Conservation (phyloP, 2,888 invertebrate species). For the Orthosia gracilis region DNA sequence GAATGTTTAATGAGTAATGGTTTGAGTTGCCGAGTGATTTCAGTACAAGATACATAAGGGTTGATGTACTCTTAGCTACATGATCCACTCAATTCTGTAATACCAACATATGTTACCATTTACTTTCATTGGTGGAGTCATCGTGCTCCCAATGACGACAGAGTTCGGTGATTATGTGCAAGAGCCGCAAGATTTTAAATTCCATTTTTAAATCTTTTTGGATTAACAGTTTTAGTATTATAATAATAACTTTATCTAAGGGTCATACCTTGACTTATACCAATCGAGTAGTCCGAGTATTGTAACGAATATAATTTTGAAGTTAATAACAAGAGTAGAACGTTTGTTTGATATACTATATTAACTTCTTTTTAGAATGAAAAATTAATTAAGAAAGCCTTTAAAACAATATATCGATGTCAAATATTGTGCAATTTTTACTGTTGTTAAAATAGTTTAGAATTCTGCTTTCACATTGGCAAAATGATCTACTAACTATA, state of each 20-base stretch:
- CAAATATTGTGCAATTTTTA: conserved; percentile 76
- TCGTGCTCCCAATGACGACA: background rate
- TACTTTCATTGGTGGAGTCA: background rate
- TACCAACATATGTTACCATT: conserved; percentile 12
- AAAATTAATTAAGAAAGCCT: conserved; percentile 53
- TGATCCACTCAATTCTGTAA: background rate
- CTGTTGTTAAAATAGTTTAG: conserved; percentile 71
- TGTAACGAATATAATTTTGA: conserved; percentile 36
- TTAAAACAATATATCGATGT: conserved; percentile 69
- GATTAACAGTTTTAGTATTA: conserved; percentile 52
- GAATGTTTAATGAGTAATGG: conserved; percentile 34
- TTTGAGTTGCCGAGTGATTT: conserved; percentile 9
- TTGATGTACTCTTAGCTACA: conserved; percentile 7
- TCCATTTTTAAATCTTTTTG: conserved; percentile 60
- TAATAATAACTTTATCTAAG: conserved; percentile 35
- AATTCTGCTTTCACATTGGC: conserved; percentile 56
- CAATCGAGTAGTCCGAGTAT: conserved; percentile 38
- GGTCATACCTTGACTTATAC: conserved; percentile 43
- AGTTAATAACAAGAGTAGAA: conserved; percentile 16
- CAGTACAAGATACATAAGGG: conserved; percentile 30
- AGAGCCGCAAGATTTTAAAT: conserved; percentile 44
- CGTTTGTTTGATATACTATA: conserved; percentile 28
- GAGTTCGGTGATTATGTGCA: conserved; percentile 9
- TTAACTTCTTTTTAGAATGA: conserved; percentile 42
- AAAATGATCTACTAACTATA: conserved; percentile 50